Percentiles rank a stretch among this genome's conserved stretches.
Conservation (phyloP, 2,888 invertebrate species). For the Bruchidius siliquastri region DNA sequence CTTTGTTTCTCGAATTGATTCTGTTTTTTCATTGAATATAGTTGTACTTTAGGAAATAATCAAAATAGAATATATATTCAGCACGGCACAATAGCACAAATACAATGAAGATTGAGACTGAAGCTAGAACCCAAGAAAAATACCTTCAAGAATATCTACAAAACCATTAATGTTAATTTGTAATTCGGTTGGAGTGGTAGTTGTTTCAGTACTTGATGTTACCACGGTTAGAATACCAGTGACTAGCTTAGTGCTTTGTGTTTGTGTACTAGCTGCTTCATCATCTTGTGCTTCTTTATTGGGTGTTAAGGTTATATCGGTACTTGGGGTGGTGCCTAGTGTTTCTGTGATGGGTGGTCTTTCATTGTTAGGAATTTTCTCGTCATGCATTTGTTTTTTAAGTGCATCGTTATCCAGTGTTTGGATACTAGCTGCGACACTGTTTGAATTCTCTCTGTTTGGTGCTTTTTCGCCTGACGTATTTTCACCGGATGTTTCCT, state of each 20-base stretch:
- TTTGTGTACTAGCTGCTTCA: not conserved
- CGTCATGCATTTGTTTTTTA: not conserved
- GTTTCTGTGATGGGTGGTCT: not conserved
- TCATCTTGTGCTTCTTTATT: not conserved
- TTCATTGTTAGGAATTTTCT: not conserved
- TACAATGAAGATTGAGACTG: not conserved
- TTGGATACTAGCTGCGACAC: not conserved
- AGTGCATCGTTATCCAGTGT: not conserved
- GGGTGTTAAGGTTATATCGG: not conserved
- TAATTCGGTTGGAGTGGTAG: not conserved
- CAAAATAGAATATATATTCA: too few species aligned
- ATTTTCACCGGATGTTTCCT: not conserved
- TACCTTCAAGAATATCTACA: not conserved
- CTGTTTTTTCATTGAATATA: too few species aligned
- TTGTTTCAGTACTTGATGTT: not conserved
- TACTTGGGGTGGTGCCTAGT: too few species aligned
- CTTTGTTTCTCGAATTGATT: too few species aligned
- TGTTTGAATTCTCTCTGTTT: not conserved
- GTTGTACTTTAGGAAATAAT: too few species aligned
- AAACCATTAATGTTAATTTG: not conserved
- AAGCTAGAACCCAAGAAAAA: not conserved
- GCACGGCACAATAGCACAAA: too few species aligned
- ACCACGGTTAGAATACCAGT: not conserved
- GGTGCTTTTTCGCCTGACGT: not conserved
- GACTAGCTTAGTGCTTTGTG: not conserved